Percentiles rank a stretch among this genome's conserved stretches.
Conservation (phyloP, 1,140 invertebrate species). For the Heliconius hermathena region DNA sequence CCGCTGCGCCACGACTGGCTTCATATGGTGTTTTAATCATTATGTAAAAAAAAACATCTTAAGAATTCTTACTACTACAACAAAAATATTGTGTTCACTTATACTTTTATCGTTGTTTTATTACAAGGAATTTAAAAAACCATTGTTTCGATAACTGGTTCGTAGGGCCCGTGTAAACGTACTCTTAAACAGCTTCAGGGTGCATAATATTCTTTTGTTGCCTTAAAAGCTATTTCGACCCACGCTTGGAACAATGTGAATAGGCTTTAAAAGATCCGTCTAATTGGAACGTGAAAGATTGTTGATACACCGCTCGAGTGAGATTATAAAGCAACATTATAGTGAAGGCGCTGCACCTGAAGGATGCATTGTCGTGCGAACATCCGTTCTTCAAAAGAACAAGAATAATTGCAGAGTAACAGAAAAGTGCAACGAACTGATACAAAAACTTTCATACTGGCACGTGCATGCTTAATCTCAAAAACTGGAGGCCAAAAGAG, state of each 20-base stretch:
- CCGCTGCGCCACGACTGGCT: no score
- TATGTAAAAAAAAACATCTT: neutral
- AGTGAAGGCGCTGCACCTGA: neutral
- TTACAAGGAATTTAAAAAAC: conserved; percentile 37
- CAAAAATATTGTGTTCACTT: neutral
- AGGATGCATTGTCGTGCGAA: conserved; percentile 15
- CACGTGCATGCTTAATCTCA: conserved; percentile 26
- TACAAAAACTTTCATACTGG: conserved; percentile 29
- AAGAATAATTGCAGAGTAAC: conserved; percentile 29
- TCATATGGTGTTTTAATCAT: neutral
- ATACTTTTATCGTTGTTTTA: conserved; percentile 20
- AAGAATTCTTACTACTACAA: neutral
- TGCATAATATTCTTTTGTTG: conserved; percentile 50
- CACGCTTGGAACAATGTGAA: conserved; percentile 34
- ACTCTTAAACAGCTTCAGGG: conserved; percentile 39
- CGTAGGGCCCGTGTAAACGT: conserved; percentile 38
- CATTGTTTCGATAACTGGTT: conserved; percentile 50
- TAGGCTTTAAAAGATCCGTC: conserved; percentile 32
- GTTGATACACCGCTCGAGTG: conserved; percentile 19
- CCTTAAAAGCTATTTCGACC: conserved; percentile 42
- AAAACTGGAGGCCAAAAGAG: neutral
- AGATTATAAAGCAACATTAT: neutral
- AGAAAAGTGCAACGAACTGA: conserved; percentile 37
- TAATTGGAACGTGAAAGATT: conserved; percentile 33
- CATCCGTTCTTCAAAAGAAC: conserved; percentile 22